These are phyloP conservation scores for Aquatica leii DNA, from an alignment of 2,888 invertebrate species.

Conservation along the genomic window DNA sequence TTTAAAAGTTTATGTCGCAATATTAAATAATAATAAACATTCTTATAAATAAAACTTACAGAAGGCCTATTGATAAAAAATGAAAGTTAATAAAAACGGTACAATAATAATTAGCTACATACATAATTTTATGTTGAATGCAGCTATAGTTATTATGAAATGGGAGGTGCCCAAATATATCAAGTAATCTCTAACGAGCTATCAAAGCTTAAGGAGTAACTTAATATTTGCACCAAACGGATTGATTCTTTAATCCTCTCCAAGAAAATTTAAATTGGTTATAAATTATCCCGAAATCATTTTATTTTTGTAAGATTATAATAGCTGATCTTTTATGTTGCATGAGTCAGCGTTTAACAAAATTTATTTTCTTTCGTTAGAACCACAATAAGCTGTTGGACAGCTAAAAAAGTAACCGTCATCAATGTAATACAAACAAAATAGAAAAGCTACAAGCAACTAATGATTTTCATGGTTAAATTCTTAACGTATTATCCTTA, in stretches of 20 bases:
- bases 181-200: constrained; percentile 28
- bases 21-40: no score
- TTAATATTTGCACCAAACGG: constrained; percentile 9
- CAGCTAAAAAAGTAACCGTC: not conserved
- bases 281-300: constrained; percentile 13
- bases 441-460: constrained; percentile 8
- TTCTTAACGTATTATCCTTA: constrained; percentile 25
- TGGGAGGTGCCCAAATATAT: constrained; percentile 25
- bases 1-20: no score
- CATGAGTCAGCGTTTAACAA: no score
- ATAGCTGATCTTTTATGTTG: not conserved
- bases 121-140: constrained; percentile 13
- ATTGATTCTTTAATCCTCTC: not conserved
- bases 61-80: not conserved
- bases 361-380: no score
- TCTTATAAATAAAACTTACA: no score
- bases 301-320: not conserved
- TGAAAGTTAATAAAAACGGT: constrained; percentile 7
- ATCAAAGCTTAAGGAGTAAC: constrained; percentile 21
- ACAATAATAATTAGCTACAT: constrained; percentile 24
- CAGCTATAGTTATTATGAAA: constrained; percentile 19
- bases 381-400: not conserved
- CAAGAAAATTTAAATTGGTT: constrained; percentile 12
- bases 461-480: constrained; percentile 20
- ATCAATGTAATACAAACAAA: constrained; percentile 1